phyloP scores from a whole-genome alignment of 2,113 vertebrate species.

The Vulpes vulpes region DNA sequence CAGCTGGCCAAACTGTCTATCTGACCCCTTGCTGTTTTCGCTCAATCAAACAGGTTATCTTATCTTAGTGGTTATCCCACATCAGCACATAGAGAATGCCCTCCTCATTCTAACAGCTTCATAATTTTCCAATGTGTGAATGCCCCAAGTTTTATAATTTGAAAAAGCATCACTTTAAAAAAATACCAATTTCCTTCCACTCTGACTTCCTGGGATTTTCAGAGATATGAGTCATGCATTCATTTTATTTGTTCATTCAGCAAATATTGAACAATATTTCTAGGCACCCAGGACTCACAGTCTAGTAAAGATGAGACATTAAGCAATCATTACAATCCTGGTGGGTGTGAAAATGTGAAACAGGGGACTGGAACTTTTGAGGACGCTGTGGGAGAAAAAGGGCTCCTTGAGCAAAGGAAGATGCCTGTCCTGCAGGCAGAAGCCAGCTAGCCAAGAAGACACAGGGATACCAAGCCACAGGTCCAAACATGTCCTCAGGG shows the following conservation, averaged over 20 bases:
- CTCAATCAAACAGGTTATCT: not conserved
- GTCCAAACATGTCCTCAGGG: not conserved
- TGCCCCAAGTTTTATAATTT: not conserved
- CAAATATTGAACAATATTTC: conserved; percentile 39
- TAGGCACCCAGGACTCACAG: not conserved
- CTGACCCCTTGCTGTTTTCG: not conserved
- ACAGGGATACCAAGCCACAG: not conserved
- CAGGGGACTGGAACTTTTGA: not conserved
- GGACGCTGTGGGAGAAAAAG: not conserved
- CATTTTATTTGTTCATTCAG: conserved; percentile 10
- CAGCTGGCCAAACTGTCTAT: not conserved
- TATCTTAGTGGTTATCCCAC: not conserved
- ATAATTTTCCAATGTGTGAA: not conserved
- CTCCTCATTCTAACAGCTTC: not conserved
- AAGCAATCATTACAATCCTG: not conserved
- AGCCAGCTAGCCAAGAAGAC: not conserved
- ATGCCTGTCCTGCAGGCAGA: not conserved
- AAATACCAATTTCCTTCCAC: not conserved
- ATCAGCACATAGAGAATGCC: not conserved
- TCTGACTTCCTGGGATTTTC: conserved; percentile 24
- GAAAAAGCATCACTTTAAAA: not conserved
- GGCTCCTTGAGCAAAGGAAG: not conserved
- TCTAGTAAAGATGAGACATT: not conserved
- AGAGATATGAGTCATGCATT: not conserved
- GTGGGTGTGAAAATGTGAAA: not conserved